Evolutionary conservation across 2,113 vertebrate genomes (phyloP).

Genomic region (Coreoperca whiteheadi): DNA sequence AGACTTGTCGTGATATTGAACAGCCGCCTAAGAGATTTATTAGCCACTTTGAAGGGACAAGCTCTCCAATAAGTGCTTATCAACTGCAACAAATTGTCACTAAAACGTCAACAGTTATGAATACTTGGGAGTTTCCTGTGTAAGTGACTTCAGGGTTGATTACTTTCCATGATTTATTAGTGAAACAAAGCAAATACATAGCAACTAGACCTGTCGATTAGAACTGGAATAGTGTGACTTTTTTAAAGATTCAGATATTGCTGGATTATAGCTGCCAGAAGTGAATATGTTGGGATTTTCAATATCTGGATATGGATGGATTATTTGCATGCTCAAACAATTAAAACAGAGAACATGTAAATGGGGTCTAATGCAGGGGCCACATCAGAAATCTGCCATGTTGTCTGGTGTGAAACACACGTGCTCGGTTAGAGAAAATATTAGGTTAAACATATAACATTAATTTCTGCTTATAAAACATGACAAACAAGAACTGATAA

Average conservation of each 20-base stretch:
- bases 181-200: not conserved
- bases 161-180: not conserved
- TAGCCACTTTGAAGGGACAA: conserved; percentile 26
- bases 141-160: conserved; percentile 16
- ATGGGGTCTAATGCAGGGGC: too few species aligned
- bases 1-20: conserved; percentile 10
- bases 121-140: not conserved
- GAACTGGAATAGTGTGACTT: not conserved
- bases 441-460: not conserved
- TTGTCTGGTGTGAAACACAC: too few species aligned
- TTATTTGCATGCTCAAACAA: not conserved
- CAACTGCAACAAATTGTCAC: conserved; percentile 18
- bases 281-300: not conserved
- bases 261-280: not conserved
- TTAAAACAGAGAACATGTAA: too few species aligned
- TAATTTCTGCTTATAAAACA: too few species aligned
- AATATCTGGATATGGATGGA: too few species aligned
- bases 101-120: conserved; percentile 10
- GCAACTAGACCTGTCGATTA: not conserved
- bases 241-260: not conserved
- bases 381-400: too few species aligned
- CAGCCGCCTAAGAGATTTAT: conserved; percentile 24
- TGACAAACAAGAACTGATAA: too few species aligned
- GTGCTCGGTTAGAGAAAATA: not conserved
- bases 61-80: conserved; percentile 7